These are phyloP conservation scores for Gasteruption jaculator DNA, from an alignment of 2,888 invertebrate genomes.

Conservation along the genomic window DNA sequence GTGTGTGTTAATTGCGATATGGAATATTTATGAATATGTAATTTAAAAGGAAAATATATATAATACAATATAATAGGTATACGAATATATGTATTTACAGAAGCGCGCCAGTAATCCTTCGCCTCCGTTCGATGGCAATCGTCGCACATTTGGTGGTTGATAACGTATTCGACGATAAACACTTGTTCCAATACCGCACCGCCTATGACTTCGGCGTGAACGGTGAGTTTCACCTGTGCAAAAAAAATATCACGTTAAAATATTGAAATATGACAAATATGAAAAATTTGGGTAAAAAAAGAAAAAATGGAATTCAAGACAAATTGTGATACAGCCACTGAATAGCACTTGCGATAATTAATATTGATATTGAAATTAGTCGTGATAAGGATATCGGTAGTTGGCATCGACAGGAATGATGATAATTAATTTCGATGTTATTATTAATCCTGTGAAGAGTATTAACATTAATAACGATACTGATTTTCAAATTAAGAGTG, in stretches of 20 bases:
- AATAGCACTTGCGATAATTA: no score
- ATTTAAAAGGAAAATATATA: constrained; percentile 6
- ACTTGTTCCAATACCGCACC: constrained; percentile 91
- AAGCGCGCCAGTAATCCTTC: constrained; percentile 94
- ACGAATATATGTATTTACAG: constrained; percentile 49
- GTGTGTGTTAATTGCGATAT: constrained; percentile 5
- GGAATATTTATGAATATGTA: constrained; percentile 2
- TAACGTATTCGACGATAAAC: constrained; percentile 89
- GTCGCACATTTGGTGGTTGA: constrained; percentile 94
- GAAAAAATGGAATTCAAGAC: no score
- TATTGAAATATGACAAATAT: constrained; percentile 3
- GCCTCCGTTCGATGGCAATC: constrained; percentile 96
- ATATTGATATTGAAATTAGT: no score
- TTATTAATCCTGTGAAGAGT: no score
- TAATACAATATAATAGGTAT: constrained; percentile 1
- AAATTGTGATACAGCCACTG: no score
- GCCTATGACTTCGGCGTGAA: constrained; percentile 91
- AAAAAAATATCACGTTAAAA: neutral
- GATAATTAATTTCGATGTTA: no score
- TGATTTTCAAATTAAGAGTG: no score
- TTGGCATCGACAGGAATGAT: no score
- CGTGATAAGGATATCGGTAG: no score
- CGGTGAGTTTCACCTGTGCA: constrained; percentile 75
- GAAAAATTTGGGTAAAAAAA: neutral
- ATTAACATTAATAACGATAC: no score